phyloP scores from a whole-genome alignment of 2,888 invertebrate species.

The Gari tellinella region DNA sequence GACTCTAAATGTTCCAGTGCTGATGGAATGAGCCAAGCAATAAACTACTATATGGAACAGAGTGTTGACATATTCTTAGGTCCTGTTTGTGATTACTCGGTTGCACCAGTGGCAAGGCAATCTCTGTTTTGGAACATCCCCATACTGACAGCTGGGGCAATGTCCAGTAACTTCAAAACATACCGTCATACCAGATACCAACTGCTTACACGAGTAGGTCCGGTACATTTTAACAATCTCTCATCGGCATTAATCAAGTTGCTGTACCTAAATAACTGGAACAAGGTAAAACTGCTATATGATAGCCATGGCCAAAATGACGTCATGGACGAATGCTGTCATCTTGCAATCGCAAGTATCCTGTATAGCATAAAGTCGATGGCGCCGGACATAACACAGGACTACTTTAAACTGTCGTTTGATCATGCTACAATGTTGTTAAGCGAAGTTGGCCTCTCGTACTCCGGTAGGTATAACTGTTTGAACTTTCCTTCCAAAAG shows the following conservation, averaged over 20 bases:
- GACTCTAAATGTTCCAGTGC: conserved; percentile 74
- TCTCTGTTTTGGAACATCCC: conserved; percentile 93
- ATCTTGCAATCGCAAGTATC: conserved; percentile 90
- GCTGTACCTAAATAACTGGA: conserved; percentile 60
- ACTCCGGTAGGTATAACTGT: conserved; percentile 71
- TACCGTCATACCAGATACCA: conserved; percentile 86
- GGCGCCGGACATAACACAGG: conserved; percentile 59
- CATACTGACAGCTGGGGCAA: conserved; percentile 89
- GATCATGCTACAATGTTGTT: conserved; percentile 62
- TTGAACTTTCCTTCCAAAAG: no score
- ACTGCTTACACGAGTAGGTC: conserved; percentile 88
- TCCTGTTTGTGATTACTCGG: conserved; percentile 86
- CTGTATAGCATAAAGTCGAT: conserved; percentile 85
- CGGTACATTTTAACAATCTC: conserved; percentile 74
- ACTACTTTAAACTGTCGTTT: conserved; percentile 64
- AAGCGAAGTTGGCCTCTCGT: conserved; percentile 71
- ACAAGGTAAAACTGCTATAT: conserved; percentile 88
- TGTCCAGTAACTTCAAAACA: conserved; percentile 76
- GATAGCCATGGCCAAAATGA: conserved; percentile 90
- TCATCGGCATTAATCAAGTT: conserved; percentile 58
- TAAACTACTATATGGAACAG: conserved; percentile 71
- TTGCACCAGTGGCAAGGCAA: conserved; percentile 94
- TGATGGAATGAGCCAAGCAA: conserved; percentile 76
- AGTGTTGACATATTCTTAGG: conserved; percentile 80
- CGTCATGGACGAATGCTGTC: conserved; percentile 89